A percentile compares a stretch with the other conserved stretches of the same genome.
These are phyloP conservation scores for Loris lydekkerianus DNA, from an alignment of 2,797 vertebrate genomes.

Conservation along the genomic window DNA sequence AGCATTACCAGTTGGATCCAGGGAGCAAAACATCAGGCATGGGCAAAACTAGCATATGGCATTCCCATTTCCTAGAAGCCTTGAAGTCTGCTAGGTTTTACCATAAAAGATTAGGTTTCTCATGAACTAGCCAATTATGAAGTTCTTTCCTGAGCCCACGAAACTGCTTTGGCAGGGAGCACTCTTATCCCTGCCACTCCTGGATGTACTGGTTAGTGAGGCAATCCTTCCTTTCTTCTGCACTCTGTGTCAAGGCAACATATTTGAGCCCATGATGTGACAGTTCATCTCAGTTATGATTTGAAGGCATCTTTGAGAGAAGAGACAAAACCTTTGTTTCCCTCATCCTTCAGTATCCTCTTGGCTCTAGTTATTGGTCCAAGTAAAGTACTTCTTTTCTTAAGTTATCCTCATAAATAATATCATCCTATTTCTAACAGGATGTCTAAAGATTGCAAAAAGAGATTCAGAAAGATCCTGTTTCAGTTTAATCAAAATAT, in stretches of 20 bases:
- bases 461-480: background rate
- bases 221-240: background rate
- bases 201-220: background rate
- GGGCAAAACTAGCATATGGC: background rate
- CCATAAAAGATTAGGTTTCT: background rate
- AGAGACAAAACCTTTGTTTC: background rate
- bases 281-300: background rate
- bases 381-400: conserved; percentile 26
- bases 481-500: conserved; percentile 46
- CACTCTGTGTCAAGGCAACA: background rate
- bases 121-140: background rate
- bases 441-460: conserved; percentile 27
- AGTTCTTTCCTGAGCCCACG: background rate
- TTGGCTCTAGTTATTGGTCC: conserved; percentile 23
- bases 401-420: conserved; percentile 19
- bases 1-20: background rate
- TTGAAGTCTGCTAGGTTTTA: background rate
- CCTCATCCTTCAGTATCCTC: background rate
- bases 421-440: conserved; percentile 9
- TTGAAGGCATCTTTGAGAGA: conserved; percentile 18
- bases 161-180: background rate
- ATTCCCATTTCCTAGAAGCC: background rate
- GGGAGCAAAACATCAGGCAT: background rate
- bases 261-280: background rate
- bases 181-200: background rate